Percentiles rank a stretch among this genome's conserved stretches.
phyloP scores from a whole-genome alignment of 2,888 invertebrate genomes.

The Cheilosia soror region DNA sequence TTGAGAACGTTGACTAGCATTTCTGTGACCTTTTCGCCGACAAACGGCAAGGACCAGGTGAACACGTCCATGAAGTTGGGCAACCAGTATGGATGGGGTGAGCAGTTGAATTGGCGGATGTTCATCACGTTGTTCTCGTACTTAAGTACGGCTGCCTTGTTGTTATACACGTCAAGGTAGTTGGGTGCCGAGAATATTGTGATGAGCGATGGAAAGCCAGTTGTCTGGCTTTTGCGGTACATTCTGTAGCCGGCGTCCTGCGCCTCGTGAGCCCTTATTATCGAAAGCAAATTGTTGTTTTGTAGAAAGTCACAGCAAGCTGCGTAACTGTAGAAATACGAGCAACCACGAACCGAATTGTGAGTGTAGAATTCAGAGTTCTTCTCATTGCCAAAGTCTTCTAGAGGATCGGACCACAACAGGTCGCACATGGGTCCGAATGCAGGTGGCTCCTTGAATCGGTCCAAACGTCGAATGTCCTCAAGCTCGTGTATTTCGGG shows the following conservation, averaged over 20 bases:
- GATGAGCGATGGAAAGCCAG: slow-evolving; percentile 99
- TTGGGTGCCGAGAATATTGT: slow-evolving; percentile 99
- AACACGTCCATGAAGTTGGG: slow-evolving; percentile 99
- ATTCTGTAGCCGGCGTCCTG: slow-evolving; percentile 99
- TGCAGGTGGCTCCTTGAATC: slow-evolving; percentile 99
- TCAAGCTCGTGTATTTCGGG: slow-evolving; percentile 99
- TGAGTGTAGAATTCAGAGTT: slow-evolving; percentile 99
- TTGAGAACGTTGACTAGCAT: slow-evolving; percentile 99
- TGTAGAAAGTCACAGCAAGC: slow-evolving; percentile 99
- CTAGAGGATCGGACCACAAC: slow-evolving; percentile 99
- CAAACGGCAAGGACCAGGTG: slow-evolving; percentile 99
- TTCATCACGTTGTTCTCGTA: slow-evolving; percentile 99
- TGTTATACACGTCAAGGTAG: slow-evolving; percentile 99
- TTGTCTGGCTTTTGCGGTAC: slow-evolving; percentile 99
- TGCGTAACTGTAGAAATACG: slow-evolving; percentile 99
- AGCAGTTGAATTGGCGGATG: slow-evolving; percentile 99
- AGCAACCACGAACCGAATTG: slow-evolving; percentile 99
- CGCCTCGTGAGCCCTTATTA: slow-evolving; percentile 99
- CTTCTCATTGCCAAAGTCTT: slow-evolving; percentile 98
- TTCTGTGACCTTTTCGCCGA: slow-evolving; percentile 99
- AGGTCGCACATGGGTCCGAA: slow-evolving; percentile 99
- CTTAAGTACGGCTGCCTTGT: slow-evolving; percentile 99
- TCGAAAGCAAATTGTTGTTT: slow-evolving; percentile 99
- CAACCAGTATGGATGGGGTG: slow-evolving; percentile 99
- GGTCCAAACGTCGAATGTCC: slow-evolving; percentile 98